phyloP scores from a whole-genome alignment of 2,797 vertebrate genomes.

The Anolis apletophallus region DNA sequence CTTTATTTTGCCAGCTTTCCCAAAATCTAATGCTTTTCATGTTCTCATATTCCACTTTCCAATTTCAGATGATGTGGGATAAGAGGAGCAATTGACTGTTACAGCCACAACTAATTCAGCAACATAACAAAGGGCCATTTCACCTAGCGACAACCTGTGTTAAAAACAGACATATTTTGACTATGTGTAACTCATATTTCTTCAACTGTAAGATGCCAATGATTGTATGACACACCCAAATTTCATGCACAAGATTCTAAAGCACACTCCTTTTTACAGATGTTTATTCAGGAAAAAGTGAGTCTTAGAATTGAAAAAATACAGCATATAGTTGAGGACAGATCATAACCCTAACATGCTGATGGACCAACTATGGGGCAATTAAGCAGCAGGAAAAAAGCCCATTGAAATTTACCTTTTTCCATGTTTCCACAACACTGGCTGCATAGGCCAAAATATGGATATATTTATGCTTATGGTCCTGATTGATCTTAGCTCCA shows the following conservation, averaged over 20 bases:
- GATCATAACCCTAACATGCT: neutral
- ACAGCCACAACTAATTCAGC: too few relatives aligned
- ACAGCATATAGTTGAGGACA: neutral
- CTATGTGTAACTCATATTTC: too few relatives aligned
- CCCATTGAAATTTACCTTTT: slow-evolving; percentile 84
- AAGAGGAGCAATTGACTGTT: neutral
- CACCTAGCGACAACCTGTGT: too few relatives aligned
- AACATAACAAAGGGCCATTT: too few relatives aligned
- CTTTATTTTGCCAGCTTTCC: neutral
- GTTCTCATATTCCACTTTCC: neutral
- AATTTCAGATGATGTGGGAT: neutral
- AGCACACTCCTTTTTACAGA: too few relatives aligned
- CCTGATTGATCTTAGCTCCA: slow-evolving; percentile 97
- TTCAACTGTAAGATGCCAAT: too few relatives aligned
- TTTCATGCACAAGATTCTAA: too few relatives aligned
- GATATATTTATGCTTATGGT: slow-evolving; percentile 99
- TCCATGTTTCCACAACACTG: slow-evolving; percentile 98
- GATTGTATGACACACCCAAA: too few relatives aligned
- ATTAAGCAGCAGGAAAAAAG: neutral
- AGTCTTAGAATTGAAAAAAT: too few relatives aligned
- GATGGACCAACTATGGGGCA: neutral
- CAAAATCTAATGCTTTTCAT: neutral
- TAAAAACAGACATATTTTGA: too few relatives aligned
- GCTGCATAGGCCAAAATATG: slow-evolving; percentile 97
- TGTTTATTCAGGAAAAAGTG: too few relatives aligned